Evolutionary conservation across 2,797 vertebrate species (phyloP), one percentile per base, ranked within the genome.

Genomic region (Odontamblyopus rebecca): DNA sequence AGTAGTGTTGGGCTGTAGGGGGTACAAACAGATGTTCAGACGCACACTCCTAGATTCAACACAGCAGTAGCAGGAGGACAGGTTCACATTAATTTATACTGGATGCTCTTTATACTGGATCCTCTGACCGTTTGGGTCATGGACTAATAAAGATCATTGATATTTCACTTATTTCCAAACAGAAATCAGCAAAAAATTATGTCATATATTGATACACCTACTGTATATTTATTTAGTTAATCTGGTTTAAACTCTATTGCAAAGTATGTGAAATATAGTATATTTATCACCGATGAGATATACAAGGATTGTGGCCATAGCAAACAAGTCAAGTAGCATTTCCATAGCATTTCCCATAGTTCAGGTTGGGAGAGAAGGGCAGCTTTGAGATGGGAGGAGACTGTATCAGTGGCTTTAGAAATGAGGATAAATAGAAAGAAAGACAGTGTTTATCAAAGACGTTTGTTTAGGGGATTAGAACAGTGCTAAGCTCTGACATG

Each of bases 381-480:
- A 72, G 56, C 41, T 67, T 67, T 51, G 59, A 69, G 66, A 56
- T 23, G 23, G 26, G n/a, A 66, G 26, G 27, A 61, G 53, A 80
- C 74, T 11, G 53, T 53, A 15, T 60, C 53, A 16, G 57, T 35
- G 18, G 75, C 30, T 56, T 27, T n/a, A 61, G 30, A 48, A 44
- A 53, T 32, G 60, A 53, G 30, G 19, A 23, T 5, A 41, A 57
- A 68, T 32, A 26, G 35, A 63, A 35, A 4, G 30, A 67, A 35
- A 5, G 26, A 67, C n/a, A 38, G 38, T 53, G 59, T 75, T 73
- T 61, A 57, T 12, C 19, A 54, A 69, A 50, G 66, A 74, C 38
- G 9, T 77, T 68, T 78, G 72, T 82, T 79, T 67, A 50, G 67
- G 57, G 74, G 79, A 75, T 81, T 81, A 84, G 71, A 64, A 53